A percentile compares a stretch with the other conserved stretches of the same genome.
phyloP scores from a whole-genome alignment of 2,113 vertebrate genomes.

The Galemys pyrenaicus region DNA sequence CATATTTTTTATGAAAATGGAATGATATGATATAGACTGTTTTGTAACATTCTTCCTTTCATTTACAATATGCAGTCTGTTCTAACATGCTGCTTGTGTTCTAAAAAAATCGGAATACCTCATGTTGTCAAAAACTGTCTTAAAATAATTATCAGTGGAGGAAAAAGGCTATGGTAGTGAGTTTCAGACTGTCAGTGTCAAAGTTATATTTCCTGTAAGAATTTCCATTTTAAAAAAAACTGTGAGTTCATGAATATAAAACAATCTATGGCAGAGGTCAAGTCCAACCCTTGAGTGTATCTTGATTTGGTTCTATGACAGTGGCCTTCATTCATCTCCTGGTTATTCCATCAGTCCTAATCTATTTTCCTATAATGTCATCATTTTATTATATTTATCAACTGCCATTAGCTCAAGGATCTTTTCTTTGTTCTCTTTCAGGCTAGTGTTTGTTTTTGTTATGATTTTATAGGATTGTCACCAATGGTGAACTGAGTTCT shows the following conservation, averaged over 20 bases:
- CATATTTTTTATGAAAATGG: constrained; percentile 30
- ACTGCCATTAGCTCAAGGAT: neutral
- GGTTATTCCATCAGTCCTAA: neutral
- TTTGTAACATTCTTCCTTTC: neutral
- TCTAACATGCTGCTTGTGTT: neutral
- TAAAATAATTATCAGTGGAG: constrained; percentile 12
- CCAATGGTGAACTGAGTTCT: neutral
- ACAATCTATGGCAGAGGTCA: neutral
- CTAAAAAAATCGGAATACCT: neutral
- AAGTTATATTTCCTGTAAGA: neutral
- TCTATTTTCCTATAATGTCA: neutral
- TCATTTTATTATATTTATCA: neutral
- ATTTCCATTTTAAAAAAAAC: constrained; percentile 7
- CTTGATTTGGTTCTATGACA: neutral
- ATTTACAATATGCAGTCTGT: neutral
- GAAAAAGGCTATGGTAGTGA: neutral
- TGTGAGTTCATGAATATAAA: neutral
- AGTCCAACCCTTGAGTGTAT: neutral
- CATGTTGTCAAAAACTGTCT: neutral
- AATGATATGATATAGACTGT: neutral
- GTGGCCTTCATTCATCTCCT: neutral
- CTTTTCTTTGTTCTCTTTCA: neutral
- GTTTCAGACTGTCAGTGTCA: neutral
- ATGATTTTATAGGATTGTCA: neutral
- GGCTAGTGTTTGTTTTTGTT: neutral